A percentile compares a stretch with the other conserved stretches of the same genome.
phyloP scores from a whole-genome alignment of 2,797 vertebrate species.

The Epinephelus malabaricus region DNA sequence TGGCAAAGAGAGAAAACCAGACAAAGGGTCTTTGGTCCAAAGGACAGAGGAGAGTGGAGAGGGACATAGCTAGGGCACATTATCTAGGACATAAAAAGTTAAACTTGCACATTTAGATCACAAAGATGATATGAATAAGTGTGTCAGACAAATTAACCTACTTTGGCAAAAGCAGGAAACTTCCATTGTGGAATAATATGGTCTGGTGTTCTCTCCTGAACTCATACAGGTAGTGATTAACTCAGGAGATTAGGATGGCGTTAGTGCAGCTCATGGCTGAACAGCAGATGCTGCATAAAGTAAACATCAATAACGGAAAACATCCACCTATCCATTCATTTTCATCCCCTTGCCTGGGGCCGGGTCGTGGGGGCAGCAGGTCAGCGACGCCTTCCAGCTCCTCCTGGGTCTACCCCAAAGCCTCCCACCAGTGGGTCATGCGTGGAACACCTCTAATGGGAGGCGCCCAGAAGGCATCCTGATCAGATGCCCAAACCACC shows the following conservation, averaged over 20 bases:
- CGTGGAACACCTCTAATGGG: too few relatives aligned
- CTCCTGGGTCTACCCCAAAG: too few relatives aligned
- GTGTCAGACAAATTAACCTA: conserved; percentile 43
- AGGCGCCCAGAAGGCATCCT: too few relatives aligned
- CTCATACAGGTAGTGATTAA: background rate
- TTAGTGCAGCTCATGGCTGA: background rate
- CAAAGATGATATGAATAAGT: conserved; percentile 37
- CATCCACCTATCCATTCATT: too few relatives aligned
- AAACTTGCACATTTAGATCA: conserved; percentile 42
- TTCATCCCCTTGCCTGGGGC: too few relatives aligned
- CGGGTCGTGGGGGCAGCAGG: too few relatives aligned
- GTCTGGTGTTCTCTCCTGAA: conserved; percentile 13
- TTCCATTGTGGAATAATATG: conserved; percentile 20
- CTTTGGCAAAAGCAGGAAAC: conserved; percentile 21
- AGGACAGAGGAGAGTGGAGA: conserved; percentile 10
- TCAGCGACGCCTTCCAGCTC: too few relatives aligned
- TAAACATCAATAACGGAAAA: background rate
- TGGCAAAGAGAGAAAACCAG: background rate
- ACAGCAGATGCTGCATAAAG: too few relatives aligned
- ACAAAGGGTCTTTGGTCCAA: conserved; percentile 2
- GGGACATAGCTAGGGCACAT: conserved; percentile 7
- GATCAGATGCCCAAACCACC: too few relatives aligned
- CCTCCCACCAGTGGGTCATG: too few relatives aligned
- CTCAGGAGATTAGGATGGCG: background rate
- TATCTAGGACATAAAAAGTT: conserved; percentile 44